Conservation (phyloP, 2,113 vertebrate species). For the Jacana jacana region DNA sequence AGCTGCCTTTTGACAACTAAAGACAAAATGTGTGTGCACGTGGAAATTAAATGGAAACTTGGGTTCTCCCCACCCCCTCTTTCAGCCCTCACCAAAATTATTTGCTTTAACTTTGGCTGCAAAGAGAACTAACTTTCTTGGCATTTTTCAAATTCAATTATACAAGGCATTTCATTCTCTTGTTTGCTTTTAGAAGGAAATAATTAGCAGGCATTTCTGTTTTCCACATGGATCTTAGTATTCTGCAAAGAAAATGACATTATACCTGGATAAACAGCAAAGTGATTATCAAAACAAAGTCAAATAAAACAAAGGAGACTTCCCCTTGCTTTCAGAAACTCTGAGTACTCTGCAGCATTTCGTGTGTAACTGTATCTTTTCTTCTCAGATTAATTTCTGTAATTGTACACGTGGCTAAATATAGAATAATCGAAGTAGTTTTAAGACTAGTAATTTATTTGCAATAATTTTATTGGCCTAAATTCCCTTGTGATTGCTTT, state of each 20-base stretch:
- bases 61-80: rapidly evolving
- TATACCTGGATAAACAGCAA: conserved; percentile 56
- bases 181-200: conserved; percentile 67
- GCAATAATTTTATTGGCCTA: conserved; percentile 33
- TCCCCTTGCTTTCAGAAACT: conserved; percentile 28
- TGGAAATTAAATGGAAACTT: conserved; percentile 16
- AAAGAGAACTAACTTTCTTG: conserved; percentile 29
- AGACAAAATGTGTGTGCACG: not conserved
- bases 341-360: not conserved
- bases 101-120: conserved; percentile 39
- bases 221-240: conserved; percentile 57
- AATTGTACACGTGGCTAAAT: not conserved
- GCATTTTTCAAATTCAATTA: conserved; percentile 65
- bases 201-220: conserved; percentile 65
- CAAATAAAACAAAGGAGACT: conserved; percentile 44
- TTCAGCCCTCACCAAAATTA: not conserved
- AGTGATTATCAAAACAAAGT: conserved; percentile 53
- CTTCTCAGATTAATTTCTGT: conserved; percentile 2
- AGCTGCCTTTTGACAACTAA: not conserved
- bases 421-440: not conserved
- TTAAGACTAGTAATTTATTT: conserved; percentile 32
- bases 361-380: conserved; percentile 29
- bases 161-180: conserved; percentile 39
- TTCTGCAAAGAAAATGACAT: conserved; percentile 56
- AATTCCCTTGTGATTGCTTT: conserved; percentile 39